Evolutionary conservation across 2,113 vertebrate species (phyloP), one percentile per base, ranked within the genome.

Genomic region (Amblyopsis rosae): DNA sequence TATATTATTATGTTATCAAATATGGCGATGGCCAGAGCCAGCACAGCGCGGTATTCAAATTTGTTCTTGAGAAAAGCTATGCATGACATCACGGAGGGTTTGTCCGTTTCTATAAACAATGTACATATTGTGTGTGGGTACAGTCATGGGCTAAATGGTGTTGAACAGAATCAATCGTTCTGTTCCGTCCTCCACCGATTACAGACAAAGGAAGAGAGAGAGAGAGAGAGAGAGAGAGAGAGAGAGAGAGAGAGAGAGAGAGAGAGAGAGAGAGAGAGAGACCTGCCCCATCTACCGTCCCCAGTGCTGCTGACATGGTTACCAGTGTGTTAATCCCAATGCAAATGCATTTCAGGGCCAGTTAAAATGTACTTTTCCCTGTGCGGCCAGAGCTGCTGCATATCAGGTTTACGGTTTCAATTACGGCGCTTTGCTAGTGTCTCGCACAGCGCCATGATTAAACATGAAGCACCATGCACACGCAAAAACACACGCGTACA

Each of bases 311-410:
- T 26, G 51, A 65, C 75, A 58, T 63, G 69, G 72, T 82, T 68
- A 87, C 73, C 49, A 8, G 9, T 80, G 76, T 70, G 82, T 87
- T 89, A 79, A 89, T 89, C 82, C 84, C 75, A 81, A 46, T 83
- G 69, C 73, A 82, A 78, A 73, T 77, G 69, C 48, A 66, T 75
- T 82, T 80, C 61, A 62, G 74, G 85, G 77, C 73, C 26, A 26
- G 26, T 26, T 26, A 26, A 77, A 83, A 90, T 85, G 70, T 62
- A 60, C 72, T 68, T 82, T 80, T 26, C 1, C 26, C 26, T 26
- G 26, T 26, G 26, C 26, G 26, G 26, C 26, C 50, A 56, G 54
- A 86, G 73, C 49, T 19, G 60, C 62, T 65, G 72, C 69, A 72
- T 84, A 84, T 82, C 82, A 73, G 69, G 70, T 80, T 82, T 87